phyloP scores from a whole-genome alignment of 2,113 vertebrate species.

The Myrmecobius fasciatus region DNA sequence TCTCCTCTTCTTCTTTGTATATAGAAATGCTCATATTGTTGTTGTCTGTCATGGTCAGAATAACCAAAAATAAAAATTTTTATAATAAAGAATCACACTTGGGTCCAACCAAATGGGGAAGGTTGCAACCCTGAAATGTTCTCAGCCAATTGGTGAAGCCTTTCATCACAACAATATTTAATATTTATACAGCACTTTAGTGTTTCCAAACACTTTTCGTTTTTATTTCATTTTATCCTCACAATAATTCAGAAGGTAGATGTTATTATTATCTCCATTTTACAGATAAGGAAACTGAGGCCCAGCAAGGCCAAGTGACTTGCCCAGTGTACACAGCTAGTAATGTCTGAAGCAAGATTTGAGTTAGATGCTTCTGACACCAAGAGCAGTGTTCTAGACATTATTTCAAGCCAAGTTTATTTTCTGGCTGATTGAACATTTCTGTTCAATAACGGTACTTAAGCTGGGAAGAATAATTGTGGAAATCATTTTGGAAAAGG shows the following conservation, averaged over 20 bases:
- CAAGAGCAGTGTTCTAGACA: background rate
- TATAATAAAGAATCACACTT: background rate
- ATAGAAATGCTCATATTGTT: background rate
- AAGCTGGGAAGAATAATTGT: background rate
- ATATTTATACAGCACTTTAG: background rate
- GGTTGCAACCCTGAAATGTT: background rate
- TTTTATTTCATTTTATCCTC: background rate
- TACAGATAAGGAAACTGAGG: background rate
- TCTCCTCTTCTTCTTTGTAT: background rate
- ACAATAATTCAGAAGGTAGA: background rate
- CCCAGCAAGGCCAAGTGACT: background rate
- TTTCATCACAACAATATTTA: background rate
- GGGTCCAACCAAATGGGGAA: background rate
- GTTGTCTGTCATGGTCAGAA: background rate
- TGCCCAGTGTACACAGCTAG: background rate
- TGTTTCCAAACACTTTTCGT: background rate
- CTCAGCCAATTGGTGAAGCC: background rate
- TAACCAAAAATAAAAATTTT: background rate
- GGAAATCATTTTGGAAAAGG: background rate
- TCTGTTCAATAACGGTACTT: background rate
- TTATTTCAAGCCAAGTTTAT: background rate
- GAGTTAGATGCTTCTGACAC: too few relatives aligned
- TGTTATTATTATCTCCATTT: background rate
- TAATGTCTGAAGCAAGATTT: background rate
- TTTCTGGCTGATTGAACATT: background rate